A percentile compares a stretch with the other conserved stretches of the same genome.
These are phyloP conservation scores for Pentalonia nigronervosa DNA, from an alignment of 1,140 invertebrate genomes.

Conservation along the genomic window DNA sequence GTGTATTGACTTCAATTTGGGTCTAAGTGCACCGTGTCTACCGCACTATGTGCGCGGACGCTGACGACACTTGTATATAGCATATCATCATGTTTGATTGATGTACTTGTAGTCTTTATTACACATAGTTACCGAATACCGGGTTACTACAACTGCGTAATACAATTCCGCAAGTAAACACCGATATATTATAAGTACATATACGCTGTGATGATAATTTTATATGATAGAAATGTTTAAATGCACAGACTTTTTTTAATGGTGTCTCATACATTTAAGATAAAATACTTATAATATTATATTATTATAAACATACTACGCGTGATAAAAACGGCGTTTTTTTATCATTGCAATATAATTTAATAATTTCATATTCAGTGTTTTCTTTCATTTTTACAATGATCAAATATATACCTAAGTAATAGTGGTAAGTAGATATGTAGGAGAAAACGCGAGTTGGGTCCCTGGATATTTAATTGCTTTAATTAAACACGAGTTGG, in stretches of 20 bases:
- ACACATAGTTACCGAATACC: neutral
- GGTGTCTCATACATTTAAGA: no score
- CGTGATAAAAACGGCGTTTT: no score
- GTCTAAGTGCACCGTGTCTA: neutral
- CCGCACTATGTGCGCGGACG: neutral
- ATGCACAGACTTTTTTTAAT: no score
- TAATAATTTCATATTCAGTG: no score
- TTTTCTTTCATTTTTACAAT: no score
- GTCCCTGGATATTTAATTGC: no score
- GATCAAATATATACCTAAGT: no score
- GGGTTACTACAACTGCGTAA: neutral
- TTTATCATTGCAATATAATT: no score
- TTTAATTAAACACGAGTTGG: no score
- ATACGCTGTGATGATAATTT: neutral
- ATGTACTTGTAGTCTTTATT: neutral
- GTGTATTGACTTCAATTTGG: neutral
- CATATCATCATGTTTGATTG: neutral
- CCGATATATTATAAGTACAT: neutral
- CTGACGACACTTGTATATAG: neutral
- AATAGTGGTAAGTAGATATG: no score
- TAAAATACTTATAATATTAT: no score
- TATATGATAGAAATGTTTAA: neutral
- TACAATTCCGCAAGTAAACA: neutral
- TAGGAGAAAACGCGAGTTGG: no score
- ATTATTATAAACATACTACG: rapidly evolving